These are phyloP conservation scores for Agrotis segetum DNA, from an alignment of 2,888 invertebrate genomes.

Conservation along the genomic window DNA sequence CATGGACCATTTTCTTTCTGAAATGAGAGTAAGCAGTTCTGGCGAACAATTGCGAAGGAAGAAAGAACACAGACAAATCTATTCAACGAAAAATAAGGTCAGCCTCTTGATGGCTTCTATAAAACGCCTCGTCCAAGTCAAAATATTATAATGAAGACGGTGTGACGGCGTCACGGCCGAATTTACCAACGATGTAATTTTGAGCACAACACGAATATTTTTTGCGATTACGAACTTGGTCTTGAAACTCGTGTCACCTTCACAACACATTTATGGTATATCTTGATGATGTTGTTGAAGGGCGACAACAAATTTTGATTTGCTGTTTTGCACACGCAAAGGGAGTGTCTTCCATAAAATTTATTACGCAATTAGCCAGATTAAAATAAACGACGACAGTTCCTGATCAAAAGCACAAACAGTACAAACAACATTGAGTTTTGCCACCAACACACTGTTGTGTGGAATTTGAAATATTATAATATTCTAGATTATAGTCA, in stretches of 20 bases:
- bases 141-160: conserved; percentile 62
- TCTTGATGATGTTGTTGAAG: conserved; percentile 39
- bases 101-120: conserved; percentile 34
- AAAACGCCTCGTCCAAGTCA: conserved; percentile 54
- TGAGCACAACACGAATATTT: conserved; percentile 42
- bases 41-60: conserved; percentile 35
- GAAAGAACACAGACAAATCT: conserved; percentile 61
- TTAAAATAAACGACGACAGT: conserved; percentile 70
- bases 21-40: conserved; percentile 66
- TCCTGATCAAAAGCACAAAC: conserved; percentile 27
- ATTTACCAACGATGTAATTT: conserved; percentile 44
- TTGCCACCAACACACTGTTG: background rate
- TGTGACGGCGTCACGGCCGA: conserved; percentile 42
- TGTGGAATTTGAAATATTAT: background rate
- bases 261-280: conserved; percentile 43
- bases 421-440: background rate
- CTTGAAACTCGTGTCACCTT: conserved; percentile 49
- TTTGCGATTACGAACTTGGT: conserved; percentile 46
- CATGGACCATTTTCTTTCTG: conserved; percentile 68
- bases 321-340: conserved; percentile 73
- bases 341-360: conserved; percentile 73
- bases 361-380: conserved; percentile 74
- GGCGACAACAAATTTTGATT: conserved; percentile 64
- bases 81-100: conserved; percentile 67
- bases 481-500: background rate